Evolutionary conservation across 2,113 vertebrate genomes (phyloP).

Genomic region (Gila orcuttii): DNA sequence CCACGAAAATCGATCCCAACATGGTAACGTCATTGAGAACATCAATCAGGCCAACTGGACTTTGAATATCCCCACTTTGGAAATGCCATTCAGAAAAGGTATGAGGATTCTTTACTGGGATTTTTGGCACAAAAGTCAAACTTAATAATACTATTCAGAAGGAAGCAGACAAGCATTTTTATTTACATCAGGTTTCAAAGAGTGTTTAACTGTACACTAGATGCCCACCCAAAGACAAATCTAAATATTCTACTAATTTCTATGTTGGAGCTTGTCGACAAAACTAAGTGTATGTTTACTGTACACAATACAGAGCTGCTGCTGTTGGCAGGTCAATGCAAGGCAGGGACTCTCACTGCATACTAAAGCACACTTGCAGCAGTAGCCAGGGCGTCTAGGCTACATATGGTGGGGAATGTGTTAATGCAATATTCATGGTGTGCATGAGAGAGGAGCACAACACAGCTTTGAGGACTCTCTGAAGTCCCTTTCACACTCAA

Average conservation of each 20-base stretch:
- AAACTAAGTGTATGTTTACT: constrained; percentile 5
- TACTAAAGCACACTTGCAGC: constrained; percentile 31
- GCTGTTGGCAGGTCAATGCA: constrained; percentile 42
- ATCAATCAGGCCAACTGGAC: constrained; percentile 7
- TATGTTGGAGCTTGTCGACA: constrained; percentile 4
- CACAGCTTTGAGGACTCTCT: constrained; percentile 70
- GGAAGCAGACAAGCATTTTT: not conserved
- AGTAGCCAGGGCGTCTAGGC: constrained; percentile 35
- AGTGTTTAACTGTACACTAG: not conserved
- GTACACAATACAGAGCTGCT: constrained; percentile 40
- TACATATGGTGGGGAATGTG: constrained; percentile 52
- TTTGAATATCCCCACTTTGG: constrained; percentile 13
- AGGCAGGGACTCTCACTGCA: constrained; percentile 31
- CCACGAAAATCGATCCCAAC: constrained; percentile 34
- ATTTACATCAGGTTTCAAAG: not conserved
- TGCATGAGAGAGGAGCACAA: constrained; percentile 67
- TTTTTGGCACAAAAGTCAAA: not conserved
- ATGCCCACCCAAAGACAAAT: not conserved
- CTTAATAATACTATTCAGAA: not conserved
- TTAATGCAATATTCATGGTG: constrained; percentile 80
- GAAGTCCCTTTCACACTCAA: constrained; percentile 51
- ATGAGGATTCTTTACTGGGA: not conserved
- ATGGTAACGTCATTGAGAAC: constrained; percentile 8
- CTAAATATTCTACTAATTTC: not conserved
- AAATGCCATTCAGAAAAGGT: not conserved